phyloP scores from a whole-genome alignment of 2,888 invertebrate species.

The Allygus modestus region DNA sequence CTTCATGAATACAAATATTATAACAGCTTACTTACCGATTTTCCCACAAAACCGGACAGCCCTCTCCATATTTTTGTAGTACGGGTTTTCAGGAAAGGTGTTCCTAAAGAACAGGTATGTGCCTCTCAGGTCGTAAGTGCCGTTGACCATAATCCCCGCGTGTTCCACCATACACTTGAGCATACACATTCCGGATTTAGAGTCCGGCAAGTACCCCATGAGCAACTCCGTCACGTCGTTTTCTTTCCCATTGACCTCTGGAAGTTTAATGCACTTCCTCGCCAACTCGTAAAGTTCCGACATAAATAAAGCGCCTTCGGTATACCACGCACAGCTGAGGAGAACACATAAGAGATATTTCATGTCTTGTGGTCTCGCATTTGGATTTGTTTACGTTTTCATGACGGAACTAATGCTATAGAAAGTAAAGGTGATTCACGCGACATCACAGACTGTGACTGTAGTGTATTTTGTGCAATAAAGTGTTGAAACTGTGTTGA shows the following conservation, averaged over 20 bases:
- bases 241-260: constrained; percentile 31
- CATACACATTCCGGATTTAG: constrained; percentile 39
- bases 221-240: constrained; percentile 16
- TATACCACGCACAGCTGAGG: background rate
- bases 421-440: background rate
- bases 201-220: constrained; percentile 32
- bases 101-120: constrained; percentile 29
- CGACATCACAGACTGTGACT: too few relatives aligned
- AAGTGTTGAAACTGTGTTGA: too few relatives aligned
- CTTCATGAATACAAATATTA: too few relatives aligned
- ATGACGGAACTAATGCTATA: background rate
- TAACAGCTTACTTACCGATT: background rate
- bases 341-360: background rate
- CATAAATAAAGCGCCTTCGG: background rate
- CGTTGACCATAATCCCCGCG: background rate
- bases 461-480: too few relatives aligned
- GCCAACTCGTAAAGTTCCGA: constrained; percentile 26
- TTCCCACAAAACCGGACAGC: constrained; percentile 12
- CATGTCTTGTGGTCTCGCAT: background rate
- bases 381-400: background rate
- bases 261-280: constrained; percentile 6
- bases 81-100: constrained; percentile 22
- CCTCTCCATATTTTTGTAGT: constrained; percentile 42
- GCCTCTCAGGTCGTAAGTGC: constrained; percentile 6
- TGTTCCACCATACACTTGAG: constrained; percentile 16